Conservation (phyloP, 1,140 invertebrate genomes). For the Bombus polaris region DNA sequence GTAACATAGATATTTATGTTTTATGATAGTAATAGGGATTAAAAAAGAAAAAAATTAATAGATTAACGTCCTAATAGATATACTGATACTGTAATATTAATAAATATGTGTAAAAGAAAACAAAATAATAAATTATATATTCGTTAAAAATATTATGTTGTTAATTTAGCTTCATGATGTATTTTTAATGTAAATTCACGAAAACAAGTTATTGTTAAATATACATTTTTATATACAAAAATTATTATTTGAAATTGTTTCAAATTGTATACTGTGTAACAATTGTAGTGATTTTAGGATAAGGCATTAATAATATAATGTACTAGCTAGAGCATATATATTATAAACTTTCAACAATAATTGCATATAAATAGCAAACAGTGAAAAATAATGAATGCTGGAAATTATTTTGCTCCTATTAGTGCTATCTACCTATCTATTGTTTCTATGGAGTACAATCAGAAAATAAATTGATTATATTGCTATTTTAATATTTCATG, state of each 20-base stretch:
- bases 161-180: neutral
- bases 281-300: neutral
- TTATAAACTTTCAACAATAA: no score
- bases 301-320: neutral
- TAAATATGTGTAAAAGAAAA: neutral
- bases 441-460: no score
- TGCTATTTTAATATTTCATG: neutral
- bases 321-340: no score
- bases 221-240: neutral
- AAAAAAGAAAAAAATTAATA: neutral
- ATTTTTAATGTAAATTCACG: slow-evolving; percentile 18
- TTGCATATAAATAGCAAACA: no score
- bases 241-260: neutral
- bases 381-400: neutral
- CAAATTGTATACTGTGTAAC: neutral
- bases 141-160: neutral
- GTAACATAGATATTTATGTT: neutral
- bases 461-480: neutral
- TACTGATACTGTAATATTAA: neutral
- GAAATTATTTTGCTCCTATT: neutral
- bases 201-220: slow-evolving; percentile 10
- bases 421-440: neutral
- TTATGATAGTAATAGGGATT: neutral
- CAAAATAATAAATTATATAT: slow-evolving; percentile 17
- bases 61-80: neutral